These are phyloP conservation scores for Pangasius krempfi DNA, from an alignment of 2,797 vertebrate species.

Conservation along the genomic window DNA sequence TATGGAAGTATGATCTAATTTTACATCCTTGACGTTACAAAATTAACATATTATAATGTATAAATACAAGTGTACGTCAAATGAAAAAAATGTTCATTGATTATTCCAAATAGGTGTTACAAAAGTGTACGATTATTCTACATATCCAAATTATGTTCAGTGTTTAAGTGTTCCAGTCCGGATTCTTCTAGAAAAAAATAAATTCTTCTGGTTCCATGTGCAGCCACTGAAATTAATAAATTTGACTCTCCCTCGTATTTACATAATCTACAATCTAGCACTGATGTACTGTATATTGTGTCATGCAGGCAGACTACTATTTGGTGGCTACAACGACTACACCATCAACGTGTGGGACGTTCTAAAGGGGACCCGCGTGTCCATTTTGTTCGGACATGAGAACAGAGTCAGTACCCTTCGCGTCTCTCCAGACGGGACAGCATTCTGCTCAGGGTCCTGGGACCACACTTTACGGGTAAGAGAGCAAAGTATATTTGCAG, in stretches of 20 bases:
- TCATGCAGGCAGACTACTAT: constrained; percentile 86
- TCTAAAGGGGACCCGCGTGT: constrained; percentile 92
- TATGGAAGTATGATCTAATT: neutral
- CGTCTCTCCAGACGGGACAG: constrained; percentile 93
- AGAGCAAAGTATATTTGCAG: neutral
- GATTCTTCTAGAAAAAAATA: neutral
- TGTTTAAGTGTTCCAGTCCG: neutral
- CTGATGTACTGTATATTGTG: neutral
- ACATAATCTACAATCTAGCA: neutral
- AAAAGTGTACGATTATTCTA: neutral
- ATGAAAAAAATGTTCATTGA: neutral
- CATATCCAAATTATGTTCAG: neutral
- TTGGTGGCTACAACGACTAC: constrained; percentile 97
- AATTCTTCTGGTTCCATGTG: neutral
- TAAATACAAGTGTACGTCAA: neutral
- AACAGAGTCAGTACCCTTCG: constrained; percentile 95
- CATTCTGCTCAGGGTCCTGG: constrained; percentile 97
- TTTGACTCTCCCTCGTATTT: neutral
- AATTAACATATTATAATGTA: neutral
- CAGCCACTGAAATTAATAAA: neutral
- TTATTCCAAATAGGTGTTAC: neutral
- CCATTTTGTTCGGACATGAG: constrained; percentile 96
- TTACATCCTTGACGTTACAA: neutral
- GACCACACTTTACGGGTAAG: constrained; percentile 94
- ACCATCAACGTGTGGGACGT: constrained; percentile 99